Conservation (phyloP, 2,113 vertebrate genomes). For the Rhinolophus sinicus region DNA sequence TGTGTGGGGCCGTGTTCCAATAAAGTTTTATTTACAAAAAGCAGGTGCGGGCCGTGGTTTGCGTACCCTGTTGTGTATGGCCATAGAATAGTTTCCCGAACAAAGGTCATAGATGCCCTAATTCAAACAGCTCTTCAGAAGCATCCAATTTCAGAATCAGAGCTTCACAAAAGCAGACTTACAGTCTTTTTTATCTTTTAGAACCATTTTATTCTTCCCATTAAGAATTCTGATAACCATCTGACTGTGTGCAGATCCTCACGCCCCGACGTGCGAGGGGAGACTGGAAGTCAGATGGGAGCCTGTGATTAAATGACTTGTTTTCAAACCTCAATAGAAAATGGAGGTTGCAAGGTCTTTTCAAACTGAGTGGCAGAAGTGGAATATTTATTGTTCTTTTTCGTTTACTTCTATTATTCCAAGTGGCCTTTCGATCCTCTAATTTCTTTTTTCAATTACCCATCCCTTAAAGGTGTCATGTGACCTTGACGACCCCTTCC, state of each 20-base stretch:
- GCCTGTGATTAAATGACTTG: background rate
- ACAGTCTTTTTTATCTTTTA: background rate
- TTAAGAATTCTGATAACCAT: background rate
- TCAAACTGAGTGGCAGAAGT: constrained; percentile 12
- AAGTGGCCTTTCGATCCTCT: constrained; percentile 30
- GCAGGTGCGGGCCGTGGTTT: fast-evolving
- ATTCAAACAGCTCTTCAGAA: background rate
- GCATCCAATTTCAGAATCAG: background rate
- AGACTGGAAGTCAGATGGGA: background rate
- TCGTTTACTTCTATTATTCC: constrained; percentile 44
- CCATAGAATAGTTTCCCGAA: background rate
- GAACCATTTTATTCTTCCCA: background rate
- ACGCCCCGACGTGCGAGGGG: background rate
- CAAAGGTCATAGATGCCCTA: background rate
- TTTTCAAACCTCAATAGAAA: background rate
- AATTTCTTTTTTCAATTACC: constrained; percentile 12
- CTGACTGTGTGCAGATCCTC: background rate
- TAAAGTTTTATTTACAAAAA: background rate
- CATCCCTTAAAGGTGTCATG: constrained; percentile 6
- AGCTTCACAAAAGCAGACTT: background rate
- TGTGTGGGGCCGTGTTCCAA: background rate
- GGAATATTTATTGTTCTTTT: constrained; percentile 45
- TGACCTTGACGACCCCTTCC: constrained; percentile 35
- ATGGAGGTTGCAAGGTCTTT: background rate
- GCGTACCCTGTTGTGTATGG: background rate